phyloP scores from a whole-genome alignment of 2,888 invertebrate genomes.

The Limnephilus marmoratus region DNA sequence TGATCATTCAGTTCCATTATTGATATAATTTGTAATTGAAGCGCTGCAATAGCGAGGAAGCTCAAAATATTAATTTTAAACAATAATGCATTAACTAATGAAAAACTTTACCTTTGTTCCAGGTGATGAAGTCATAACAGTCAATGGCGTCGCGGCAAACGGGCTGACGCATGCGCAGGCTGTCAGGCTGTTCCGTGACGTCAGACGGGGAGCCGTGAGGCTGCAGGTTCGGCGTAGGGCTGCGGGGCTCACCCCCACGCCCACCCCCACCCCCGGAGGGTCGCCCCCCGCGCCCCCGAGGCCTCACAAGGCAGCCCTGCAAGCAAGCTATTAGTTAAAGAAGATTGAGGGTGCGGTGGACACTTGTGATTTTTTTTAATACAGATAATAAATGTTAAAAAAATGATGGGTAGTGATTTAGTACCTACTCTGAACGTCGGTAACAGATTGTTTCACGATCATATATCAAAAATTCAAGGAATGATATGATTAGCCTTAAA shows the following conservation, averaged over 20 bases:
- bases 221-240: conserved; percentile 82
- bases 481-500: too few relatives aligned
- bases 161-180: conserved; percentile 89
- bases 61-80: not conserved
- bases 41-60: not conserved
- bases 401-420: not conserved
- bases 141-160: conserved; percentile 87
- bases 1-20: not conserved
- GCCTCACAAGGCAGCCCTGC: conserved; percentile 49
- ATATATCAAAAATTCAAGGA: too few relatives aligned
- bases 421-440: not conserved
- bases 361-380: not conserved
- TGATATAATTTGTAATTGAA: not conserved
- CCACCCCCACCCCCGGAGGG: conserved; percentile 60
- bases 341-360: not conserved
- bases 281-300: conserved; percentile 61
- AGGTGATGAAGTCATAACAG: conserved; percentile 90
- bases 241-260: conserved; percentile 59
- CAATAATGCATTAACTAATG: not conserved
- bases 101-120: conserved; percentile 67
- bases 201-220: conserved; percentile 85
- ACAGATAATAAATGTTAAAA: not conserved
- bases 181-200: conserved; percentile 87
- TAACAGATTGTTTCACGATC: too few relatives aligned
- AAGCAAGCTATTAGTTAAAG: conserved; percentile 41